Conservation (phyloP, 2,888 invertebrate genomes). For the Tetragnatha montana region DNA sequence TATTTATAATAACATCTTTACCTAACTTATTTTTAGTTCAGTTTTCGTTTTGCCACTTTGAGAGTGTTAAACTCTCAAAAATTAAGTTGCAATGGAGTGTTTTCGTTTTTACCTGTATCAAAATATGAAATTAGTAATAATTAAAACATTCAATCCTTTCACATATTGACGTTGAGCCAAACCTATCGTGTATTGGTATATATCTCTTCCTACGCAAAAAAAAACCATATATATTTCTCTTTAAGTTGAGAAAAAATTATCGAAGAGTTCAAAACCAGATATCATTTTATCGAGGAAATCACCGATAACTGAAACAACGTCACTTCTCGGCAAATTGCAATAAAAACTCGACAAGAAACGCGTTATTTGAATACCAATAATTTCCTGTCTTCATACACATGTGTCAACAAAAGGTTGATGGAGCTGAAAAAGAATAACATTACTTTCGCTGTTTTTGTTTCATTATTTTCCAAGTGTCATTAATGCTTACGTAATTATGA, state of each 20-base stretch:
- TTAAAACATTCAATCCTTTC: no score
- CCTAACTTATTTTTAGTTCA: no score
- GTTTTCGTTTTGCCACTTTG: no score
- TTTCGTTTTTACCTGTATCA: no score
- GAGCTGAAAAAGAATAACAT: background rate
- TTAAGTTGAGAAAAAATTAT: background rate
- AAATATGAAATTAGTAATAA: no score
- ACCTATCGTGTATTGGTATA: no score
- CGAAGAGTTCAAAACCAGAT: background rate
- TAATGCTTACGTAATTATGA: slow-evolving; percentile 16
- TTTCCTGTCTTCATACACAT: slow-evolving; percentile 3
- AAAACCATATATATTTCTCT: background rate
- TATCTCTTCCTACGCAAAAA: no score
- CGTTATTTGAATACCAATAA: slow-evolving; percentile 6
- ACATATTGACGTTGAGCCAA: no score
- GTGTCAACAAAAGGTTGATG: slow-evolving; percentile 20
- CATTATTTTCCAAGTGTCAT: slow-evolving; percentile 7
- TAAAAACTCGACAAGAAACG: slow-evolving; percentile 4
- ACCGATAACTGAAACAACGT: background rate
- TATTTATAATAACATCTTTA: no score
- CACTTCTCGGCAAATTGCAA: background rate
- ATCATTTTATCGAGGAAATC: background rate
- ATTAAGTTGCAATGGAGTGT: no score
- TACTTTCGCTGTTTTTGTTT: slow-evolving; percentile 1
- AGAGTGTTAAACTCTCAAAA: no score